Base-by-base conservation (phyloP, 2,888 invertebrate species). In the Willowsia nigromaculata region DNA sequence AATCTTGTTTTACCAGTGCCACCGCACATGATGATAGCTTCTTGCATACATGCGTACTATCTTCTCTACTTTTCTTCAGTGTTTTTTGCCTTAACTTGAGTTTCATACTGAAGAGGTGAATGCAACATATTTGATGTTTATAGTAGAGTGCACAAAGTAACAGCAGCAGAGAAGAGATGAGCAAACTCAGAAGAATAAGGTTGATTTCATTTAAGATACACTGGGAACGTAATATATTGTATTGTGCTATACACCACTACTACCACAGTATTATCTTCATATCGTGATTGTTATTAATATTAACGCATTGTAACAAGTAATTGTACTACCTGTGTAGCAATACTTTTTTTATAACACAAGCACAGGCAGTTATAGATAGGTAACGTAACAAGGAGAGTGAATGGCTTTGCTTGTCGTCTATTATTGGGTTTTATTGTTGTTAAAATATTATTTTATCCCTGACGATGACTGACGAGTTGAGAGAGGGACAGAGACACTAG, bases 381-480 rank as follows among this genome's bases (percentile, higher is more conserved):
- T 6, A 65, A 43, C 33, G 33, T 15, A 53, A 33, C 78, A 47
- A 50, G 50, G 47, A 47, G 50, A 59, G 80, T 25, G 59, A 56
- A 80, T 11, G 59, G 37, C 25, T 25, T 18, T 4, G 56, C 74
- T 40, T 33, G 85, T 56, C 22, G 56, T 30, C n/a, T 65, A 33
- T 25, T 74, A 27, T 84, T 30, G 71, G 33, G 22, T 47, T 82
- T 53, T 22, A 22, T 78, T 78, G n/a, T 53, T 37, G 18, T 59
- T 18, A 59, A 80, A 80, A 80, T 80, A 80, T 80, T 80, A 80
- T 59, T 76, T 85, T 85, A 85, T 59, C 68, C 84, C 84, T 84
- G 84, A 84, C 71, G 83, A 33, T 84, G 56, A 56, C 56, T 74
- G 84, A 50, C 37, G 71, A 84, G 53, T 30, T 22, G n/a, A n/a